phyloP scores from a whole-genome alignment of 2,113 vertebrate species.

The Columbina picui region DNA sequence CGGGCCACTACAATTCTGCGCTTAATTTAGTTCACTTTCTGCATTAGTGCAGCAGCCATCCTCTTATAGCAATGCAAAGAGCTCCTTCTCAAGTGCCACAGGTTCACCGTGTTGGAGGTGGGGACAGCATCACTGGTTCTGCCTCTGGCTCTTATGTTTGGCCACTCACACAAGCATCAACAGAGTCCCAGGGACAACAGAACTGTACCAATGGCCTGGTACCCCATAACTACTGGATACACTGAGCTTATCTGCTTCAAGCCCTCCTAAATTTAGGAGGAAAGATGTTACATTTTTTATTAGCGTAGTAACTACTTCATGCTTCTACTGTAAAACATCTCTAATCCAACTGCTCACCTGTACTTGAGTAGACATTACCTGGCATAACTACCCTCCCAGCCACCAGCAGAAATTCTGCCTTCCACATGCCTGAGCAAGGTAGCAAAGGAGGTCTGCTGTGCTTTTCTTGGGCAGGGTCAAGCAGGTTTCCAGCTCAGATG shows the following conservation, averaged over 20 bases:
- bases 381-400: neutral
- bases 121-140: neutral
- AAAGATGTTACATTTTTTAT: neutral
- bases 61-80: neutral
- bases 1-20: neutral
- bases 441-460: neutral
- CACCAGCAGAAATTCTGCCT: neutral
- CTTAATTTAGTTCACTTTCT: neutral
- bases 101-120: neutral
- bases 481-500: neutral
- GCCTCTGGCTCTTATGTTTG: neutral
- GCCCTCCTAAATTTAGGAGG: neutral
- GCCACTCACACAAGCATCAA: fast-evolving
- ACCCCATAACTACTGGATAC: neutral
- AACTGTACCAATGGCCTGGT: neutral
- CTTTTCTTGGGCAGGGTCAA: neutral
- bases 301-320: neutral
- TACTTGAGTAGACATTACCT: neutral
- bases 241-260: neutral
- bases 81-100: neutral
- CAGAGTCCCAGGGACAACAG: neutral
- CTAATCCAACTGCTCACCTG: neutral
- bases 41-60: neutral
- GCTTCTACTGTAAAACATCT: neutral
- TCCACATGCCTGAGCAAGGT: neutral